Conservation (phyloP, 30 jellyfish, hydroid and myxozoan genomes). For the Aurelia sp. region DNA sequence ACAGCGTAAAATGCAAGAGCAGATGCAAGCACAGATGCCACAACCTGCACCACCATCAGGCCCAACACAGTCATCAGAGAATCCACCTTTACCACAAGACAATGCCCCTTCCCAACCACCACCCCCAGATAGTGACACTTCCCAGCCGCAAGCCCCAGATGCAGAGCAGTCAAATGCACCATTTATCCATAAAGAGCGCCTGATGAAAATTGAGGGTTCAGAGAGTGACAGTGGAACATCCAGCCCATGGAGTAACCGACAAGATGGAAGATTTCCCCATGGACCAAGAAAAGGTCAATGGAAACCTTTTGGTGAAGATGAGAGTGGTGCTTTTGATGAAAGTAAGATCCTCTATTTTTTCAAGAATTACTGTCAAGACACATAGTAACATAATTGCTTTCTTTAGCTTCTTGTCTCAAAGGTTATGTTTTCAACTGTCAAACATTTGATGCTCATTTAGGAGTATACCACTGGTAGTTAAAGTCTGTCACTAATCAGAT, state of each 20-base stretch:
- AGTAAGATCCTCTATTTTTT: background rate
- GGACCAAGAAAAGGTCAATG: conserved; percentile 26
- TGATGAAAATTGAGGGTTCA: conserved; percentile 14
- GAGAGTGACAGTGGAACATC: conserved; percentile 11
- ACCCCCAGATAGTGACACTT: conserved; percentile 18
- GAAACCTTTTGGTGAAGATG: conserved; percentile 51
- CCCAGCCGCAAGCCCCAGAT: too few relatives aligned
- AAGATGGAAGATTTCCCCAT: background rate
- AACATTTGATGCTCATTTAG: too few relatives aligned
- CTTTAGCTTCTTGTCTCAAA: too few relatives aligned
- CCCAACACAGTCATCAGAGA: conserved; percentile 9
- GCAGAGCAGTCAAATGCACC: background rate
- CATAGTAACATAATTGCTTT: too few relatives aligned
- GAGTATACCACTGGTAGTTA: too few relatives aligned
- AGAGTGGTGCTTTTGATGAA: conserved; percentile 5
- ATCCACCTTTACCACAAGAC: conserved; percentile 53
- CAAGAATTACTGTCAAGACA: too few relatives aligned
- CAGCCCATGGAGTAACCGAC: conserved; percentile 19
- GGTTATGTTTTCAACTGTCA: too few relatives aligned
- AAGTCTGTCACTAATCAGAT: too few relatives aligned
- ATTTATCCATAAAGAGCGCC: conserved; percentile 55
- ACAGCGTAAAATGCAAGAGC: conserved; percentile 87
- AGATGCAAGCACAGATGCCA: conserved; percentile 48
- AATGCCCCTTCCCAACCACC: conserved; percentile 67
- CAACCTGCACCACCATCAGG: conserved; percentile 78